Conservation (phyloP, 2,888 invertebrate species). For the Psylliodes chrysocephalus region DNA sequence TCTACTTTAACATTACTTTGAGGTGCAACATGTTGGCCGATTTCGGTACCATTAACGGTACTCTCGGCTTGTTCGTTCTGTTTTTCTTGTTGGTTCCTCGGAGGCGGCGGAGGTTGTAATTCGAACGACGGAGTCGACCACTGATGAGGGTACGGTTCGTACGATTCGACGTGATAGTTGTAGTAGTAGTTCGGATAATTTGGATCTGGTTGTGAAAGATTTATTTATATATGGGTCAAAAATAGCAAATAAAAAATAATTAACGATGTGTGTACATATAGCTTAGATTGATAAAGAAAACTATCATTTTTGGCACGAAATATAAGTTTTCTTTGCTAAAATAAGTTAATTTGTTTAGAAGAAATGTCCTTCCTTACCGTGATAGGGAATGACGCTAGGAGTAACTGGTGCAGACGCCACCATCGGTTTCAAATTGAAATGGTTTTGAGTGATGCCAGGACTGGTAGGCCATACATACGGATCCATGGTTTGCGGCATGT, state of each 20-base stretch:
- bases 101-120: constrained; percentile 30
- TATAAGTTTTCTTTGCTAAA: background rate
- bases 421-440: constrained; percentile 50
- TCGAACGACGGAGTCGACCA: constrained; percentile 40
- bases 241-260: background rate
- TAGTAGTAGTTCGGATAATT: constrained; percentile 48
- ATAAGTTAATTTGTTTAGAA: background rate
- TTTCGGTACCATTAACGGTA: background rate
- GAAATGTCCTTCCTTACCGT: constrained; percentile 25
- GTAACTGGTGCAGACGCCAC: constrained; percentile 52
- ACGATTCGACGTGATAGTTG: constrained; percentile 51
- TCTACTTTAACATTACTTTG: background rate
- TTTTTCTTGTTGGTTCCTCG: constrained; percentile 26
- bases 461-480: constrained; percentile 50
- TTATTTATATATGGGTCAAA: background rate
- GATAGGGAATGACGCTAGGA: constrained; percentile 17
- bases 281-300: too few species aligned
- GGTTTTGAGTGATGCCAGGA: constrained; percentile 34
- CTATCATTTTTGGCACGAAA: too few species aligned
- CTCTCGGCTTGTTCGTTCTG: background rate
- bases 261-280: too few species aligned
- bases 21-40: background rate
- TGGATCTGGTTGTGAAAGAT: constrained; percentile 44
- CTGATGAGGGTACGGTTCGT: constrained; percentile 39
- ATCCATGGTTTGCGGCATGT: constrained; percentile 37